These are phyloP conservation scores for Scaptomyza graminum DNA, from an alignment of 1,140 invertebrate species.

Conservation along the genomic window DNA sequence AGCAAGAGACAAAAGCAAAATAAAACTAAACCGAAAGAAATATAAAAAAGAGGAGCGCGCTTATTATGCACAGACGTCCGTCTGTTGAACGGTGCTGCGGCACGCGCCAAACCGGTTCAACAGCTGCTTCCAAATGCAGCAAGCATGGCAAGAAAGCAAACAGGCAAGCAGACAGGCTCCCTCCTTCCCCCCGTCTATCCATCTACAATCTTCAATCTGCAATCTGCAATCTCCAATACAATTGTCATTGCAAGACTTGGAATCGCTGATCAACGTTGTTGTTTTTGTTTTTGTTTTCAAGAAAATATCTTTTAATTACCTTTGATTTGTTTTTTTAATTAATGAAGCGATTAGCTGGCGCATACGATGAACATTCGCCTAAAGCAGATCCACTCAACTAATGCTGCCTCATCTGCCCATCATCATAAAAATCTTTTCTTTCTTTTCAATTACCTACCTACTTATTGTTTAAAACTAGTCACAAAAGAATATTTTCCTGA, in stretches of 20 bases:
- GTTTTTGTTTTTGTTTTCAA: too few species aligned
- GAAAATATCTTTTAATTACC: slow-evolving; percentile 41
- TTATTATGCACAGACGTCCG: neutral
- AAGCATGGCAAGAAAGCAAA: neutral
- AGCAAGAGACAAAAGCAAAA: slow-evolving; percentile 16
- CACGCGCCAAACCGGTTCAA: slow-evolving; percentile 76
- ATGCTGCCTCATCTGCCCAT: slow-evolving; percentile 24
- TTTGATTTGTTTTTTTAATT: slow-evolving; percentile 40
- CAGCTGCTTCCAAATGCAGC: slow-evolving; percentile 74
- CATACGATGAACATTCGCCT: neutral
- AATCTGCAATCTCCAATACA: slow-evolving; percentile 15
- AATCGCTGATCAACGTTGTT: slow-evolving; percentile 6
- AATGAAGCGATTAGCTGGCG: slow-evolving; percentile 38
- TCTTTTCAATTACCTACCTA: neutral
- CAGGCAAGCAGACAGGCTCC: neutral
- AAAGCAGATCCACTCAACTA: slow-evolving; percentile 13
- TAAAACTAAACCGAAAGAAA: slow-evolving; percentile 11
- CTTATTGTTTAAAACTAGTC: too few species aligned
- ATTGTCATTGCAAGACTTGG: slow-evolving; percentile 59
- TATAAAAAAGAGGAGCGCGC: slow-evolving; percentile 1
- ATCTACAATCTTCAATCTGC: neutral
- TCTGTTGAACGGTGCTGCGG: slow-evolving; percentile 5
- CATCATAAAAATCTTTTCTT: slow-evolving; percentile 7
- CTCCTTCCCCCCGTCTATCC: neutral
- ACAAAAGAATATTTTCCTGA: too few species aligned